These are phyloP conservation scores for Villa cingulata DNA, from an alignment of 2,888 invertebrate genomes.

Conservation along the genomic window DNA sequence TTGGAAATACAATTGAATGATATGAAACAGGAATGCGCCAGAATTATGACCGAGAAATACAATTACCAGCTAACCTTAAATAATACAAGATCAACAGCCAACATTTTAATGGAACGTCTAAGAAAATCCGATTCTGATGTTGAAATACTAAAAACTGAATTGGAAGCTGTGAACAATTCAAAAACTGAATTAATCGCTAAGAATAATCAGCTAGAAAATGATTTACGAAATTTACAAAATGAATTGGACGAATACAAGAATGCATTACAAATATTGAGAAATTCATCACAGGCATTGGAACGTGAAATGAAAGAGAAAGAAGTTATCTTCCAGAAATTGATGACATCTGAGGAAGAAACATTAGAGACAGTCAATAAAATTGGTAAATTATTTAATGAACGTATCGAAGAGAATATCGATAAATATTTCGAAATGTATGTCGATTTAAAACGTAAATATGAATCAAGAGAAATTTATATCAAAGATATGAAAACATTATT, in stretches of 20 bases:
- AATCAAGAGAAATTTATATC: conserved; percentile 33
- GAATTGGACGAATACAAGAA: conserved; percentile 27
- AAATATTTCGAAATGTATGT: conserved; percentile 33
- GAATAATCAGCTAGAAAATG: conserved; percentile 25
- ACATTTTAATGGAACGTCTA: conserved; percentile 34
- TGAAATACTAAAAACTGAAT: conserved; percentile 32
- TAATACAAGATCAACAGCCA: conserved; percentile 34
- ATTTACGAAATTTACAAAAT: conserved; percentile 22
- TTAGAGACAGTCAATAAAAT: conserved; percentile 36
- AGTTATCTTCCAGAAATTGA: conserved; percentile 30
- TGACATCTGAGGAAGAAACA: conserved; percentile 34
- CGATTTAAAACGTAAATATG: conserved; percentile 33
- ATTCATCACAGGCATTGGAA: conserved; percentile 30
- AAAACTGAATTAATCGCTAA: conserved; percentile 29
- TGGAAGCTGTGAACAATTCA: conserved; percentile 27
- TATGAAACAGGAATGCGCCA: conserved; percentile 31
- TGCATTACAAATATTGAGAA: conserved; percentile 22
- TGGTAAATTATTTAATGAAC: conserved; percentile 36
- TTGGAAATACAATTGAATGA: conserved; percentile 33
- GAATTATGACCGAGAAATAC: conserved; percentile 33
- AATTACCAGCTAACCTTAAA: conserved; percentile 34
- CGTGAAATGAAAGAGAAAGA: conserved; percentile 35
- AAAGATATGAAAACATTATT: conserved; percentile 35
- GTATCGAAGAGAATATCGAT: conserved; percentile 31
- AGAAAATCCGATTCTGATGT: conserved; percentile 37